Conservation (phyloP, 1,140 invertebrate species). For the Diorhabda elongata region DNA sequence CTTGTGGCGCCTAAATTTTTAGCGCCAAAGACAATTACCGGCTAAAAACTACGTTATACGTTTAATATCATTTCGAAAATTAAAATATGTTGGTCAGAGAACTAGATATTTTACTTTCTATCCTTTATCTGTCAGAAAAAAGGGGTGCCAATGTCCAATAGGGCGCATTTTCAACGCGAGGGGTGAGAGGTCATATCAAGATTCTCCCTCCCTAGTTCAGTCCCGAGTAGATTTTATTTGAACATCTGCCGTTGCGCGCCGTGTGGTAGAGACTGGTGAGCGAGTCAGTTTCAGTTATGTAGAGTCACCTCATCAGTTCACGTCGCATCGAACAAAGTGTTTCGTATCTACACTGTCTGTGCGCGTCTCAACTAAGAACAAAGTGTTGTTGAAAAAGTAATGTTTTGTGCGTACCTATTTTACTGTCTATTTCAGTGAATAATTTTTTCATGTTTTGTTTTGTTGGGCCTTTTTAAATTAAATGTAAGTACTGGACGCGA, state of each 20-base stretch:
- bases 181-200: not conserved
- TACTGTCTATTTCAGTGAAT: not conserved
- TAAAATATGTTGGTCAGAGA: constrained; percentile 9
- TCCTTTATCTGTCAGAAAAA: constrained; percentile 11
- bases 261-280: constrained; percentile 2
- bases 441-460: constrained; percentile 10
- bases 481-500: constrained; percentile 14
- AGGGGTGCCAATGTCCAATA: constrained; percentile 14
- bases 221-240: constrained; percentile 14
- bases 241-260: constrained; percentile 13
- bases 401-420: not conserved
- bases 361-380: constrained; percentile 3
- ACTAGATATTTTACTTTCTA: constrained; percentile 5
- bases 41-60: constrained; percentile 9
- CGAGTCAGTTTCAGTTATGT: constrained; percentile 13
- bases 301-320: constrained; percentile 5
- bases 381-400: constrained; percentile 7
- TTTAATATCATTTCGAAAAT: constrained; percentile 13
- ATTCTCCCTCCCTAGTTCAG: constrained; percentile 5
- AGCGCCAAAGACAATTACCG: constrained; percentile 14
- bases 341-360: constrained; percentile 1
- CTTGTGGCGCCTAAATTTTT: constrained; percentile 13
- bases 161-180: constrained; percentile 12
- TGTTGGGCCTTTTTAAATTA: constrained; percentile 11
- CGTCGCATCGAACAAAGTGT: constrained; percentile 9